phyloP scores from a whole-genome alignment of 2,797 vertebrate genomes.

The Peromyscus nudipes region DNA sequence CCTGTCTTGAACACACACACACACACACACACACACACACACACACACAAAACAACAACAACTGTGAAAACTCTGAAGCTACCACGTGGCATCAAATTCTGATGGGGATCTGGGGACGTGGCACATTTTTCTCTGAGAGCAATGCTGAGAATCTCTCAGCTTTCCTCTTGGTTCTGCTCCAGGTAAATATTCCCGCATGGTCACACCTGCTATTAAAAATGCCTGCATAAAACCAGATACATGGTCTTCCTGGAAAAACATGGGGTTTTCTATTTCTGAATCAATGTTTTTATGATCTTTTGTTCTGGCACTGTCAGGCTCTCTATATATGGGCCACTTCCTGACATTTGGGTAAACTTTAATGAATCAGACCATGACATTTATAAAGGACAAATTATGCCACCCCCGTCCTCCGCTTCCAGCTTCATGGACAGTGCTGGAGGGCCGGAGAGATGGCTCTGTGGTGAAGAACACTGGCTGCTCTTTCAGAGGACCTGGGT shows the following conservation, averaged over 20 bases:
- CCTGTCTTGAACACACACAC: background rate
- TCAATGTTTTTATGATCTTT: conserved; percentile 48
- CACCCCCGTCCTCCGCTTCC: background rate
- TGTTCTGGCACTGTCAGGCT: background rate
- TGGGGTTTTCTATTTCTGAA: too few species aligned
- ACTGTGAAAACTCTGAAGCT: background rate
- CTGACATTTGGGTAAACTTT: conserved; percentile 42
- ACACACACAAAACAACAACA: background rate
- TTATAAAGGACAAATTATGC: conserved; percentile 21
- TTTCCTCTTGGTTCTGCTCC: conserved; percentile 9
- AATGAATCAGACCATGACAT: conserved; percentile 9
- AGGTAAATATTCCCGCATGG: background rate
- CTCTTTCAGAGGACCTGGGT: background rate
- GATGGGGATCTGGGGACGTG: too few species aligned
- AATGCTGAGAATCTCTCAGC: background rate
- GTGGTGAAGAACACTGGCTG: background rate
- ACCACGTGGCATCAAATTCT: background rate
- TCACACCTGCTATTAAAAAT: background rate
- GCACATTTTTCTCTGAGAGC: background rate
- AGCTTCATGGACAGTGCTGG: background rate
- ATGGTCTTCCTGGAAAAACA: conserved; percentile 36
- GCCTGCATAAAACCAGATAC: background rate
- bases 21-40: too few species aligned
- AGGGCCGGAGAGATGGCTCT: background rate
- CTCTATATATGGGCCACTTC: conserved; percentile 18